Evolutionary conservation across 2,797 vertebrate species (phyloP), one percentile per base, ranked within the genome.

Genomic region (Chelmon rostratus): DNA sequence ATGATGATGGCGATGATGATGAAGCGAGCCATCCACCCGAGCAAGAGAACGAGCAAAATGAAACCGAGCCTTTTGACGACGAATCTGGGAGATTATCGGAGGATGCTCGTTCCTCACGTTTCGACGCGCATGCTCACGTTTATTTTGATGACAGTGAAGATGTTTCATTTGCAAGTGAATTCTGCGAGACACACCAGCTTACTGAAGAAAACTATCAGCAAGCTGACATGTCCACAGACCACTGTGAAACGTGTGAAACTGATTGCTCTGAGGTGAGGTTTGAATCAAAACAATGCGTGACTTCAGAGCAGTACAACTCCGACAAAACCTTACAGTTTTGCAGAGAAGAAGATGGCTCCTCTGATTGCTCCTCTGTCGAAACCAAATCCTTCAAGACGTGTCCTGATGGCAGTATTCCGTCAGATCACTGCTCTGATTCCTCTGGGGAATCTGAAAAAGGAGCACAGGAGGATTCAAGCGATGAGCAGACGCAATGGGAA

Each of bases 331-430:
- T 68, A 2, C 82, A 79, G 69, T 82, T 80, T 64, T 83, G 68
- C 61, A 4, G 44, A 0, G 93, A 94, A 78, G 94, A 94, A 58
- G 94, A 95, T 0, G 21, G 68, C 7, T 81, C 78, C 10, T 94
- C 93, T 2, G 91, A 93, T 13, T 92, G 89, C 78, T 94, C 93
- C 1, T 94, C 92, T n/a, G 15, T 78, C 56, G 92, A 94, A 86
- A 91, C 83, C 33, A 93, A 90, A 58, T 94, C 91, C 52, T 94
- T 93, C 57, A 84, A 93, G 57, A 93, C 93, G 18, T 95, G 92
- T 67, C 76, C 73, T 1, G 86, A 92, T 8, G 79, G 81, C 71
- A 91, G 87, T 37, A 54, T 90, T 68, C 69, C 83, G 13, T 93
- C 87, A 6, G 88, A 89, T 18, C 83, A 66, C 47, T 87, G 37